Percentiles rank a stretch among this genome's conserved stretches.
These are phyloP conservation scores for Drosophila persimilis DNA, from an alignment of 1,140 invertebrate genomes.

Conservation along the genomic window DNA sequence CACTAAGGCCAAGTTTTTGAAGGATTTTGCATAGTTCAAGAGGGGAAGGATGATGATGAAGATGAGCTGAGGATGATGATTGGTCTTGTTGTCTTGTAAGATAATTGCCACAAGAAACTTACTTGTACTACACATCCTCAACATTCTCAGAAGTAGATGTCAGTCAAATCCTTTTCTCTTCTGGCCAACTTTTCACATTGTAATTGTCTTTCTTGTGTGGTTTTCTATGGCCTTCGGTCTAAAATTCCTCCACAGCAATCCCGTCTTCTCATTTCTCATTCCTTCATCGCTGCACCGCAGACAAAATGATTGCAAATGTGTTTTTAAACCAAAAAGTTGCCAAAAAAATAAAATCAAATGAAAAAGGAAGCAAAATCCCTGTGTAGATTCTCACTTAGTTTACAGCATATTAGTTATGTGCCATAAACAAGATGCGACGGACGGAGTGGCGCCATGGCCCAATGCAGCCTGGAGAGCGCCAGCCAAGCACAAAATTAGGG, in stretches of 20 bases:
- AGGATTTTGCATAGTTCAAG: too few relatives aligned
- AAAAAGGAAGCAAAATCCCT: background rate
- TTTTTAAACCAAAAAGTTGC: constrained; percentile 70
- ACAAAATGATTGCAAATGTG: constrained; percentile 69
- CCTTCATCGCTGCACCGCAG: constrained; percentile 1
- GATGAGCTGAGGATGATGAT: too few relatives aligned
- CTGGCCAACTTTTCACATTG: background rate
- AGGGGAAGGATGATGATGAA: too few relatives aligned
- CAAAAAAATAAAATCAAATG: constrained; percentile 1
- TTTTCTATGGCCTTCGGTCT: constrained; percentile 1
- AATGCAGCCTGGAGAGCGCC: constrained; percentile 30
- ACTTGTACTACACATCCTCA: too few relatives aligned
- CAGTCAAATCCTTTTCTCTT: too few relatives aligned
- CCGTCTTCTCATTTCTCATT: constrained; percentile 28
- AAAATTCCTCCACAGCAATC: background rate
- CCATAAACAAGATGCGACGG: constrained; percentile 75
- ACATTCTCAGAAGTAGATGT: too few relatives aligned
- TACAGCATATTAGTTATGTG: constrained; percentile 78
- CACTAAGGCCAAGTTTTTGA: too few relatives aligned
- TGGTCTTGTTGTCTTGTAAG: too few relatives aligned
- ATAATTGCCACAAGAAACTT: too few relatives aligned
- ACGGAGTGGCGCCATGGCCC: constrained; percentile 56
- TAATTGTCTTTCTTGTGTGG: constrained; percentile 24
- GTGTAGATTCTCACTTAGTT: constrained; percentile 71
- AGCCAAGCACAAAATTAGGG: constrained; percentile 79